Conservation (phyloP, 2,113 vertebrate genomes). For the Oreotrochilus melanogaster region DNA sequence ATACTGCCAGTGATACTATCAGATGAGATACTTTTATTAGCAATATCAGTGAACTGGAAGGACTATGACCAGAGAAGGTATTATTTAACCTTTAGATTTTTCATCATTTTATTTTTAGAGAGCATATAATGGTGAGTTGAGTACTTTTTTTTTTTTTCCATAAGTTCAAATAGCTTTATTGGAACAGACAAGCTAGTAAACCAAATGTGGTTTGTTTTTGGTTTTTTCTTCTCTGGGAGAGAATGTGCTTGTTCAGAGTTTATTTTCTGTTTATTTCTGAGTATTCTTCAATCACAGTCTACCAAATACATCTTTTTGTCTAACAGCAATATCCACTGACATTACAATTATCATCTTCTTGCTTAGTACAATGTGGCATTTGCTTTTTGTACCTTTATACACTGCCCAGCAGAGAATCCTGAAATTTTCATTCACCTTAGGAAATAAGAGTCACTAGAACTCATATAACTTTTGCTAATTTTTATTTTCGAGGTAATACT, state of each 20-base stretch:
- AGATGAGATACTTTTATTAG: constrained; percentile 35
- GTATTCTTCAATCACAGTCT: not conserved
- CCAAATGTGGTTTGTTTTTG: constrained; percentile 9
- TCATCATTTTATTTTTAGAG: constrained; percentile 34
- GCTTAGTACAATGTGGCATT: not conserved
- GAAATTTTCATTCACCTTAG: not conserved
- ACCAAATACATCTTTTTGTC: not conserved
- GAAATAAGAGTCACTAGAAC: not conserved
- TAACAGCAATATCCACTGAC: not conserved
- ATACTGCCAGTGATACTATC: not conserved
- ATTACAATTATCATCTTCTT: not conserved
- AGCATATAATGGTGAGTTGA: not conserved
- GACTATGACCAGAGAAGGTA: not conserved
- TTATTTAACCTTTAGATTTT: constrained; percentile 13
- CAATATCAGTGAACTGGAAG: constrained; percentile 28
- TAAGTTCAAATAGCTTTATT: not conserved
- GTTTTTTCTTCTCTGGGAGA: not conserved
- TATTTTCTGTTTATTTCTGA: not conserved
- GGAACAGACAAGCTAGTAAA: not conserved
- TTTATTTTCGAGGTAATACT: not conserved
- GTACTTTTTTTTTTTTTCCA: not conserved
- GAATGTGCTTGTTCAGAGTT: not conserved
- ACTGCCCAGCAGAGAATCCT: not conserved
- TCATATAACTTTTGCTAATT: not conserved
- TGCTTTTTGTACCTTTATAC: not conserved